Evolutionary conservation across 1,140 invertebrate genomes (phyloP).

Genomic region (Tetranychus urticae): DNA sequence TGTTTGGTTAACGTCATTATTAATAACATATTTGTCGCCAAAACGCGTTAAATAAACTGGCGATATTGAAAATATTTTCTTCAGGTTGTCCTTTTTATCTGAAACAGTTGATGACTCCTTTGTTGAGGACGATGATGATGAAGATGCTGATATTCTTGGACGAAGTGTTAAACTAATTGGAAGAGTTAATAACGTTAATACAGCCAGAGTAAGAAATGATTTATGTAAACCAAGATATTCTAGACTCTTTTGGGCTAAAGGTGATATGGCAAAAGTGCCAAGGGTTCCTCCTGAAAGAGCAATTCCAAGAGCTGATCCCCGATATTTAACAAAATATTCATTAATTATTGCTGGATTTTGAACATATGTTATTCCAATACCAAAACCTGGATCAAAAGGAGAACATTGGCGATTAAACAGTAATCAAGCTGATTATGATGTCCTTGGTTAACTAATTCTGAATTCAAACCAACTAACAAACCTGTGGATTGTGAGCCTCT

Average conservation of each 20-base stretch:
- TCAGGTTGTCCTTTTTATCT: not conserved
- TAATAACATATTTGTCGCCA: too few species aligned
- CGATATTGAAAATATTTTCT: not conserved
- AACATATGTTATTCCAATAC: constrained; percentile 17
- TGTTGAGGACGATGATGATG: too few species aligned
- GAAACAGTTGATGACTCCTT: not conserved
- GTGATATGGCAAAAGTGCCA: not conserved
- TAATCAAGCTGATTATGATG: too few species aligned
- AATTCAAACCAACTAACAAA: too few species aligned
- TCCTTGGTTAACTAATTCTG: too few species aligned
- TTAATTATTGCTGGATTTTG: constrained; percentile 19
- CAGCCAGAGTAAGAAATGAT: not conserved
- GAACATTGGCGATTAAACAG: too few species aligned
- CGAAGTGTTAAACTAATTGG: not conserved
- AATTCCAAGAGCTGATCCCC: constrained; percentile 17
- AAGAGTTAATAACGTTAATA: not conserved
- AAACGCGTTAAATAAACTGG: not conserved
- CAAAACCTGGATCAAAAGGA: constrained; percentile 14
- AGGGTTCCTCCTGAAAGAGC: not conserved
- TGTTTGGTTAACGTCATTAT: not conserved
- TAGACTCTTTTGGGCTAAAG: not conserved
- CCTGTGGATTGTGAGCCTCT: too few species aligned
- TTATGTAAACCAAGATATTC: not conserved
- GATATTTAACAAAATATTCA: constrained; percentile 18
- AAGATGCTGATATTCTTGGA: not conserved